A percentile compares a stretch with the other conserved stretches of the same genome.
Evolutionary conservation across 2,888 invertebrate genomes (phyloP).

Genomic region (Slavum lentiscoides): DNA sequence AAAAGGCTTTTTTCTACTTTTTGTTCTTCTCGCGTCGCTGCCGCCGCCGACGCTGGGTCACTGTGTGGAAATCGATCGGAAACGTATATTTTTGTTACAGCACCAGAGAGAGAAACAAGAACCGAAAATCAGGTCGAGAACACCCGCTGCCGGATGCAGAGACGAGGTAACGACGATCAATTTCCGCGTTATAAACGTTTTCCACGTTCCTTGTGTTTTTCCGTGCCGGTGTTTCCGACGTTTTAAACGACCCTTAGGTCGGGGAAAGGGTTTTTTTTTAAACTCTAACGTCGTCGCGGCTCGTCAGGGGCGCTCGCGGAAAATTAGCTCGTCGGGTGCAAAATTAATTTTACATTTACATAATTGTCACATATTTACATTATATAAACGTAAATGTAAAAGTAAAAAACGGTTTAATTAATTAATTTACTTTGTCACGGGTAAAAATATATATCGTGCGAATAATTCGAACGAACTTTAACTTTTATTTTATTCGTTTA

Average conservation of each 20-base stretch:
- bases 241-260: neutral
- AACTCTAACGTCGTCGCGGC: neutral
- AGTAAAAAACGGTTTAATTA: too few species aligned
- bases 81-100: neutral
- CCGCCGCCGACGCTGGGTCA: neutral
- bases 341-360: too few species aligned
- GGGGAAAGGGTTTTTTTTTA: neutral
- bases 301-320: too few species aligned
- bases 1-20: neutral
- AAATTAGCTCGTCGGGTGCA: too few species aligned
- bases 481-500: too few species aligned
- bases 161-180: conserved; percentile 32
- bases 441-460: too few species aligned
- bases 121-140: conserved; percentile 32
- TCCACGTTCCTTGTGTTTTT: conserved; percentile 9
- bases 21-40: neutral
- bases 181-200: conserved; percentile 10
- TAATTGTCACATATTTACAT: too few species aligned
- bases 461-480: too few species aligned
- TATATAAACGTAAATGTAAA: too few species aligned
- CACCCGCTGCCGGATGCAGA: neutral
- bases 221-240: neutral
- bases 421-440: too few species aligned
- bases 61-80: conserved; percentile 6
- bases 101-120: neutral